These are phyloP conservation scores for Chionodraco myersi DNA, from an alignment of 2,113 vertebrate species.

Conservation along the genomic window DNA sequence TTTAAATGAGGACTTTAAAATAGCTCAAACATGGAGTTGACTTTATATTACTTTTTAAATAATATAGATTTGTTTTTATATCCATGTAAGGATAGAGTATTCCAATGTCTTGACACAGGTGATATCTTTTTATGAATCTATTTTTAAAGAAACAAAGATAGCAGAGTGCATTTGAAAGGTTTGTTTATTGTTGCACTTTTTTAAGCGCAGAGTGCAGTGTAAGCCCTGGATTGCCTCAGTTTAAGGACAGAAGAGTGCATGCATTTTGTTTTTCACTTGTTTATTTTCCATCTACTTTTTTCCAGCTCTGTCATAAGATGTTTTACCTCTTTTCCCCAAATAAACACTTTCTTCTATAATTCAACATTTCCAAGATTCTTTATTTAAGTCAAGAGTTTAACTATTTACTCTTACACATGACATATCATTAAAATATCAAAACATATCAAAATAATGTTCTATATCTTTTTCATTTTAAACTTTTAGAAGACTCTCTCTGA, in stretches of 20 bases:
- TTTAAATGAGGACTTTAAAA: not conserved
- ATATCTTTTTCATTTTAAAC: not conserved
- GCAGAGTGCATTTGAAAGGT: not conserved
- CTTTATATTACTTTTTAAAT: not conserved
- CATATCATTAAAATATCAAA: not conserved
- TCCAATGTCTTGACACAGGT: not conserved
- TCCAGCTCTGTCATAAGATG: not conserved
- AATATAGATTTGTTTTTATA: too few species aligned
- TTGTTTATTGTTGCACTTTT: not conserved
- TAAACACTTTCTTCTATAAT: not conserved
- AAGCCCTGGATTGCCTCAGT: not conserved
- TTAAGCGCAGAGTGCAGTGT: not conserved
- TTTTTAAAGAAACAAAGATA: constrained; percentile 6
- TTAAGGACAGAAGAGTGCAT: not conserved
- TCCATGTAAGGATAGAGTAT: not conserved
- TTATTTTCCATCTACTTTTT: not conserved
- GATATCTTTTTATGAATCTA: not conserved
- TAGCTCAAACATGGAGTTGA: not conserved
- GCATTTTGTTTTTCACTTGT: not conserved
- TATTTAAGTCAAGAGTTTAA: not conserved
- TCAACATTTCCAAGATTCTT: not conserved
- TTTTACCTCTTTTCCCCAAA: not conserved
- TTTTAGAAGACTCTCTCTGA: not conserved
- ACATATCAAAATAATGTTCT: too few species aligned
- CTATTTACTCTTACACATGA: constrained; percentile 1